Evolutionary conservation across 92 coral and sea anemone genomes (phyloP).

Genomic region (Ricordea florida): DNA sequence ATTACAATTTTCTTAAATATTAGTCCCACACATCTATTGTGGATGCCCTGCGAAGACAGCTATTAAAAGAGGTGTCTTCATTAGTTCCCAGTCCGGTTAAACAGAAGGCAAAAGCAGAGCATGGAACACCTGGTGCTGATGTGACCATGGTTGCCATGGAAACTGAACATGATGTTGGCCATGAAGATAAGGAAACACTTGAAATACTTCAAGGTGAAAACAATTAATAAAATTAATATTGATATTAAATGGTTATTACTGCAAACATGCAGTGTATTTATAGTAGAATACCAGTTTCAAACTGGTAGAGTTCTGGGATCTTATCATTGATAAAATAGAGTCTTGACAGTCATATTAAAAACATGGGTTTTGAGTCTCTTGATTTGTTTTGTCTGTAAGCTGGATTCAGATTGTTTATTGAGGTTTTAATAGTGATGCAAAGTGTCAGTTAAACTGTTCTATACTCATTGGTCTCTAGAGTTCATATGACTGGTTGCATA

Average conservation of each 20-base stretch:
- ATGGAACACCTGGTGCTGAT: slow-evolving; percentile 13
- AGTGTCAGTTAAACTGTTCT: too few relatives aligned
- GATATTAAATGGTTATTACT: too few relatives aligned
- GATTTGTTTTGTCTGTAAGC: too few relatives aligned
- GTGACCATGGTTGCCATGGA: not conserved
- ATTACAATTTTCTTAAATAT: not conserved
- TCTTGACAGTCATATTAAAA: too few relatives aligned
- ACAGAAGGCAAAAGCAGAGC: slow-evolving; percentile 34
- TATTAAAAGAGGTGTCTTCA: slow-evolving; percentile 75
- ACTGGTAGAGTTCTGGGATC: too few relatives aligned
- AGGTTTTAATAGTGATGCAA: too few relatives aligned
- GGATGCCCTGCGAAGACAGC: slow-evolving; percentile 76
- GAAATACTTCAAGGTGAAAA: slow-evolving; percentile 90
- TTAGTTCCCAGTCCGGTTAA: slow-evolving; percentile 72
- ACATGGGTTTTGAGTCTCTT: too few relatives aligned
- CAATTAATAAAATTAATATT: not conserved
- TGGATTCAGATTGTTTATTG: too few relatives aligned
- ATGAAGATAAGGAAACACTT: slow-evolving; percentile 90
- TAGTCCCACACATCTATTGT: slow-evolving; percentile 77
- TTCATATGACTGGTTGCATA: too few relatives aligned
- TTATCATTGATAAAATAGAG: not conserved
- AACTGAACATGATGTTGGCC: slow-evolving; percentile 24
- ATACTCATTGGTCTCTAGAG: too few relatives aligned
- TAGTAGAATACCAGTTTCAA: too few relatives aligned
- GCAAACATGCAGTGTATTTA: too few relatives aligned